A percentile compares a stretch with the other conserved stretches of the same genome.
Evolutionary conservation across 2,888 invertebrate genomes (phyloP).

Genomic region (Nemapogon koenigi): DNA sequence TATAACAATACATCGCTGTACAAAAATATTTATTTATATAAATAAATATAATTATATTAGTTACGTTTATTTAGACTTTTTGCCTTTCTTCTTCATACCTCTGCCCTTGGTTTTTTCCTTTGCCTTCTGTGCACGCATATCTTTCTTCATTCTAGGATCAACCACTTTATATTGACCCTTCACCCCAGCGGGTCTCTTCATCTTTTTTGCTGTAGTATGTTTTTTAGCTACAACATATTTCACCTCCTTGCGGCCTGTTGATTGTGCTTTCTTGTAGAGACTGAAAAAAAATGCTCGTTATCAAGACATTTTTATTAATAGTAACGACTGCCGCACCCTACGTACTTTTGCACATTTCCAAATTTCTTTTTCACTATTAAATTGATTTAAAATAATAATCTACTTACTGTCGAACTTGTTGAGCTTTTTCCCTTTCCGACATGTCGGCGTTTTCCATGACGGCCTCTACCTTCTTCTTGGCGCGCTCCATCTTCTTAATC

Average conservation of each 20-base stretch:
- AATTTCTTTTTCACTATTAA: not conserved
- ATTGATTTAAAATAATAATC: not conserved
- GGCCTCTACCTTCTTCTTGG: constrained; percentile 95
- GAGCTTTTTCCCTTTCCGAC: constrained; percentile 90
- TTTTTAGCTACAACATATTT: constrained; percentile 96
- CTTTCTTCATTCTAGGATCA: constrained; percentile 96
- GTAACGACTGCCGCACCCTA: not conserved
- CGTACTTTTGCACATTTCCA: not conserved
- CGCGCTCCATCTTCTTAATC: constrained; percentile 85
- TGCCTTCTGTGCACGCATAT: constrained; percentile 73
- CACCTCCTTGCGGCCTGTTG: constrained; percentile 86
- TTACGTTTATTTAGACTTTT: too few relatives aligned
- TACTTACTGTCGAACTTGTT: constrained; percentile 84
- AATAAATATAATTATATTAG: too few relatives aligned
- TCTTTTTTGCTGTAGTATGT: constrained; percentile 76
- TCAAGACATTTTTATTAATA: not conserved
- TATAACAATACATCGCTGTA: too few relatives aligned
- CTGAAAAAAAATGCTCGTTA: constrained; percentile 53
- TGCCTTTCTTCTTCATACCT: constrained; percentile 36
- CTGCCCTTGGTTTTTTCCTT: constrained; percentile 66
- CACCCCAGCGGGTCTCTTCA: constrained; percentile 82
- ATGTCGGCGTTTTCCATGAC: constrained; percentile 90
- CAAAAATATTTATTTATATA: too few relatives aligned
- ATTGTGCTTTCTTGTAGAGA: constrained; percentile 88
- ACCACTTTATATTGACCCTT: constrained; percentile 95